Conservation (phyloP, 2,113 vertebrate genomes). For the Campylorhamphus procurvoides region DNA sequence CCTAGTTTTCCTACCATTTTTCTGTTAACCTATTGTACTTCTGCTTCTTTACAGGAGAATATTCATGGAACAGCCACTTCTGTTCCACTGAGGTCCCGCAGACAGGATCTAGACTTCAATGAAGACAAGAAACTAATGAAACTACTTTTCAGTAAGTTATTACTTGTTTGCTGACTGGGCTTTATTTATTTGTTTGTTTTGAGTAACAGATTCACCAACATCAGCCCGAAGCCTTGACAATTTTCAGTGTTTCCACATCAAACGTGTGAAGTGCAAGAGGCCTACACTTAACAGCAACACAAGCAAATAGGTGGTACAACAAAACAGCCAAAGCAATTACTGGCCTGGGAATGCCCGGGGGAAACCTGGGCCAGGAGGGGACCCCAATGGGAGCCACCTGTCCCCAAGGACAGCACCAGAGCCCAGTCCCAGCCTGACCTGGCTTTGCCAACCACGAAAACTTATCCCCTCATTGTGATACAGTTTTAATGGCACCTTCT, state of each 20-base stretch:
- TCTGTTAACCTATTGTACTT: neutral
- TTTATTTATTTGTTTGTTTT: neutral
- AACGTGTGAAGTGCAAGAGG: fast-evolving
- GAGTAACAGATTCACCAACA: neutral
- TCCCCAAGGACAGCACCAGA: fast-evolving
- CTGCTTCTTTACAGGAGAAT: neutral
- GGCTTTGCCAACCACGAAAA: fast-evolving
- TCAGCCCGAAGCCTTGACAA: neutral
- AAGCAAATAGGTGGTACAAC: fast-evolving
- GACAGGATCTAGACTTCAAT: neutral
- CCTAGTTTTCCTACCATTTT: neutral
- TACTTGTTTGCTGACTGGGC: neutral
- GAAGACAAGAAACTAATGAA: neutral
- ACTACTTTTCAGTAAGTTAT: neutral
- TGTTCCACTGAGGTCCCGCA: neutral
- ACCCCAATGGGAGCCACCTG: neutral
- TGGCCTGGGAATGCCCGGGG: neutral
- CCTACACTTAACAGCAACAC: neutral
- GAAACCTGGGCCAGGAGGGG: too few species aligned
- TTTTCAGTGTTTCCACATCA: neutral
- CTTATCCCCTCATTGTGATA: fast-evolving
- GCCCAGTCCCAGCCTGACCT: neutral
- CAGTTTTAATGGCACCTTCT: neutral
- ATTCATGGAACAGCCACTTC: neutral
- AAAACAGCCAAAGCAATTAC: neutral